Evolutionary conservation across 2,113 vertebrate species (phyloP), one percentile per base, ranked within the genome.

Genomic region (Petrocephalus zakoni): DNA sequence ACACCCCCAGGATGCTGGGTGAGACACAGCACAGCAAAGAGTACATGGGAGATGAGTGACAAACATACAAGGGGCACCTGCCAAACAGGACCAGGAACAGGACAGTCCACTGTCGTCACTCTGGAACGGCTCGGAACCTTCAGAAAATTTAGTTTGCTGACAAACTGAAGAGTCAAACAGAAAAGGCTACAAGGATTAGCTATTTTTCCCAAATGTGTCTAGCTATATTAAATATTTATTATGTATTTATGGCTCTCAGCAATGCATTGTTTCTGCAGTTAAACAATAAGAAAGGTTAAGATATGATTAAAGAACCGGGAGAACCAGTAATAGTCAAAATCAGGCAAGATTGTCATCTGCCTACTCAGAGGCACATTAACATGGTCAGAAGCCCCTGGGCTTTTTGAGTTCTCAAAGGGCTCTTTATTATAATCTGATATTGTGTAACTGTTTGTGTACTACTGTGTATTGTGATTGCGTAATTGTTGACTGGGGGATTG

Each of bases 1-100:
- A 98, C 97, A 49, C 98, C 98, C 42, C 98, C 98, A 0, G 98
- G 98, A 81, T 99, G 98, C 98, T 99, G 93, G 1, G 72, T 52
- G 25, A 21, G 68, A 34, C 82, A 91, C 22, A 5, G 9, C 17
- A 47, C 10, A 51, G 55, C 15, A 8, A 37, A 78, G 29, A 42
- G 13, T 19, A 19, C 34, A 78, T 34, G 34, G 15, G 13, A 75
- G 29, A 25, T 10, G 29, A 75, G 68, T 2, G 0, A 37, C 1
- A 75, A 75, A 37, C 15, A 0, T 34, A 6, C 68, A 19, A 75
- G 68, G 1, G 15, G 29, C 4, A 56, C 17, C 52, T 53, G 13
- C 13, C n/a, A 64, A 64, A 64, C 21, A 34, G 25, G 64, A 72
- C n/a, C 8, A 29, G 22, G 61, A 25, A 29, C n/a, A 68, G 9